Percentiles rank a stretch among this genome's conserved stretches.
Evolutionary conservation across 2,113 vertebrate genomes (phyloP).

Genomic region (Riparia riparia): DNA sequence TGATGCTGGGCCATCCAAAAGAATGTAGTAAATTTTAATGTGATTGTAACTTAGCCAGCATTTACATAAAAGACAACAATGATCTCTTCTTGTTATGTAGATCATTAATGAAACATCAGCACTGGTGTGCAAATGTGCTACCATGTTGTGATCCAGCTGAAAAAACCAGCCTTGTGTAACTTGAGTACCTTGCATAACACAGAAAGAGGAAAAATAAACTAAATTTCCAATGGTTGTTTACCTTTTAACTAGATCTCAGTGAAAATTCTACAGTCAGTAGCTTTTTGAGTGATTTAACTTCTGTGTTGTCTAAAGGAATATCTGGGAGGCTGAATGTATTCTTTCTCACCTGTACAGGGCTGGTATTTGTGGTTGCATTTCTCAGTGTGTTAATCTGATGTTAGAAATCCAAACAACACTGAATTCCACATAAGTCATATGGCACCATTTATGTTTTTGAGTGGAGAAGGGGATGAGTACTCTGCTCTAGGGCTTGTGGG

Average conservation of each 20-base stretch:
- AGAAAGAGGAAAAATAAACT: constrained; percentile 58
- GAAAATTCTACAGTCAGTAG: not conserved
- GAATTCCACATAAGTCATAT: not conserved
- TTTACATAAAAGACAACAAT: constrained; percentile 62
- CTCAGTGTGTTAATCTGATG: not conserved
- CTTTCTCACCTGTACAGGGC: not conserved
- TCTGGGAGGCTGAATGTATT: not conserved
- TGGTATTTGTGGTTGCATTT: not conserved
- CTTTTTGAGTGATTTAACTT: not conserved
- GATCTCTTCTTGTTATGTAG: constrained; percentile 54
- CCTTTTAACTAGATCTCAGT: not conserved
- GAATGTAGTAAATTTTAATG: constrained; percentile 43
- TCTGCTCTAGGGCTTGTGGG: not conserved
- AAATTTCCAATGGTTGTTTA: constrained; percentile 37
- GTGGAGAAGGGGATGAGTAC: not conserved
- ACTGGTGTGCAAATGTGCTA: constrained; percentile 23
- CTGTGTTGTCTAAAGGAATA: not conserved
- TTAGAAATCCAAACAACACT: not conserved
- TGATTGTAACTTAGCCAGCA: constrained; percentile 33
- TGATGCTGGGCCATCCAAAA: constrained; percentile 30
- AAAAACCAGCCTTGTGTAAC: constrained; percentile 60
- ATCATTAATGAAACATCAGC: constrained; percentile 70
- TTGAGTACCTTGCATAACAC: not conserved
- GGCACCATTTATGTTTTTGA: not conserved
- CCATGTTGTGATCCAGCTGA: constrained; percentile 59